Percentiles rank a stretch among this genome's conserved stretches.
Evolutionary conservation across 2,797 vertebrate genomes (phyloP).

Genomic region (Poecilia gillii): DNA sequence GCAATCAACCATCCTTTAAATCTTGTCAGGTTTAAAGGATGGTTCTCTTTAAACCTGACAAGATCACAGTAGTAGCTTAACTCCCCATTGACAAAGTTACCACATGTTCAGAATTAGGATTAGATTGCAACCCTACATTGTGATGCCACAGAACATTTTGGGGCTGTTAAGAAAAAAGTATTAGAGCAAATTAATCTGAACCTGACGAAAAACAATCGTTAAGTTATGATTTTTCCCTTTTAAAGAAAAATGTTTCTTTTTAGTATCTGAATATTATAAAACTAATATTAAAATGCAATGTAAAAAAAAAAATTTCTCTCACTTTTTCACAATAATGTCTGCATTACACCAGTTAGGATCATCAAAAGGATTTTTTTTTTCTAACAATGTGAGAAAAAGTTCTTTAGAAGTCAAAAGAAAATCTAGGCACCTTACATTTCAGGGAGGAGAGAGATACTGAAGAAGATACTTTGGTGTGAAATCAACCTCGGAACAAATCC

Average conservation of each 20-base stretch:
- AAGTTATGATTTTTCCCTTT: not conserved
- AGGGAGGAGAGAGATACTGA: not conserved
- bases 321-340: not conserved
- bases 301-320: not conserved
- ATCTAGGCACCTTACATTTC: not conserved
- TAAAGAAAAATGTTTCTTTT: not conserved
- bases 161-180: not conserved
- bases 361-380: not conserved
- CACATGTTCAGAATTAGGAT: not conserved
- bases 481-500: not conserved
- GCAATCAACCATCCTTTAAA: too few relatives aligned
- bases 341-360: not conserved
- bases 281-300: not conserved
- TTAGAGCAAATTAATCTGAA: not conserved
- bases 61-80: not conserved
- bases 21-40: not conserved
- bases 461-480: not conserved
- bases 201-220: not conserved
- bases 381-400: not conserved
- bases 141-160: not conserved
- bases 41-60: not conserved
- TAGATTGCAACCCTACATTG: not conserved
- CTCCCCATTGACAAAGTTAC: not conserved
- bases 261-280: not conserved
- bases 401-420: not conserved